phyloP scores from a whole-genome alignment of 2,113 vertebrate species.

The Marcusenius ussheri region DNA sequence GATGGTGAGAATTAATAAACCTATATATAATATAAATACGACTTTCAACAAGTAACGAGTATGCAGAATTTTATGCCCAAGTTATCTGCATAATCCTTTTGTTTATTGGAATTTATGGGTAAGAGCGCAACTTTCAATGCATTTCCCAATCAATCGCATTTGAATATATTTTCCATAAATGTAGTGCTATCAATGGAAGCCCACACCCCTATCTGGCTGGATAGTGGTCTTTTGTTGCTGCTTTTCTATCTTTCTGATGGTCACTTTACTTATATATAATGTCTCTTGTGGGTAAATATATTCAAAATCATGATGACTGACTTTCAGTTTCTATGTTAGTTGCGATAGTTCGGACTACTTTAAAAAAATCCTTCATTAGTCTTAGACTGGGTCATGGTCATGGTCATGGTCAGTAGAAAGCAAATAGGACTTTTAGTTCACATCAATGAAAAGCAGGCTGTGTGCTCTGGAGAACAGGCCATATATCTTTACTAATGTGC shows the following conservation, averaged over 20 bases:
- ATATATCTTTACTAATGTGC: slow-evolving; percentile 1
- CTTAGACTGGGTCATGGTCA: not conserved
- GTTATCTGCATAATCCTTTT: not conserved
- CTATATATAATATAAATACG: not conserved
- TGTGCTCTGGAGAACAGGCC: not conserved
- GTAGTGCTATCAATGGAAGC: not conserved
- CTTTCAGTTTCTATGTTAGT: not conserved
- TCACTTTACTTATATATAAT: not conserved
- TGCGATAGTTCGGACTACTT: not conserved
- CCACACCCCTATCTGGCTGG: not conserved
- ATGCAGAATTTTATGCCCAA: not conserved
- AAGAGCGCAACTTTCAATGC: not conserved
- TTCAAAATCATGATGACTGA: not conserved
- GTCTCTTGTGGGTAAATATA: not conserved
- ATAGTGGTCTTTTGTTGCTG: not conserved
- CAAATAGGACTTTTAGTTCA: not conserved
- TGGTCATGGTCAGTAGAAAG: not conserved
- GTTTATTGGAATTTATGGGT: not conserved
- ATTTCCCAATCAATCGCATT: not conserved
- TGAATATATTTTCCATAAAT: not conserved
- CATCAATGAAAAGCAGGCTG: not conserved
- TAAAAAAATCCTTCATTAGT: not conserved
- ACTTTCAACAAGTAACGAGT: not conserved
- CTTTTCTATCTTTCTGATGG: not conserved
- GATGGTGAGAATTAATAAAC: not conserved